phyloP scores from a whole-genome alignment of 30 jellyfish, hydroid and myxozoan genomes.

The Chrysaora quinquecirrha region DNA sequence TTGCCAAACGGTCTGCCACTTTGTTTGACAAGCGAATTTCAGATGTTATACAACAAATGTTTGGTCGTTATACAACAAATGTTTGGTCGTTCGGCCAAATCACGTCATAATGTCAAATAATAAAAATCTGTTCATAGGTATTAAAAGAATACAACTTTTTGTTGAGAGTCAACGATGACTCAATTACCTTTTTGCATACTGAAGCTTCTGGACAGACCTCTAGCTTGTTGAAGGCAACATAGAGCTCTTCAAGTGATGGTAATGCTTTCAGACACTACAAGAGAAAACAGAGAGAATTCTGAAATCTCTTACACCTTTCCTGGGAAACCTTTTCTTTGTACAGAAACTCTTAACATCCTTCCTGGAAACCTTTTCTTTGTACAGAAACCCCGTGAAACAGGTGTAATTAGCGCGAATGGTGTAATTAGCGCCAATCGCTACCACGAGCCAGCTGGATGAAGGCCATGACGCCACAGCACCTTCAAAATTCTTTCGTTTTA shows the following conservation, averaged over 20 bases:
- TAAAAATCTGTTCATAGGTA: background rate
- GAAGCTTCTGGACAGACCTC: conserved; percentile 67
- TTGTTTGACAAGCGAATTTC: too few relatives aligned
- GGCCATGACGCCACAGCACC: too few relatives aligned
- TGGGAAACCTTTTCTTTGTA: too few relatives aligned
- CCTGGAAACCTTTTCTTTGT: background rate
- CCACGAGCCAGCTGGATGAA: background rate
- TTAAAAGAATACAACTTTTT: background rate
- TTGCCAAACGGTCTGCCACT: too few relatives aligned
- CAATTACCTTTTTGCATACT: conserved; percentile 52
- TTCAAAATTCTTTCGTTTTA: background rate
- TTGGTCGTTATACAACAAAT: background rate
- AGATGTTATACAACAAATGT: background rate
- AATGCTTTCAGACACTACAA: conserved; percentile 40
- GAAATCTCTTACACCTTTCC: background rate
- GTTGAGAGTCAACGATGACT: background rate
- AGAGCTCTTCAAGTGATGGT: conserved; percentile 55
- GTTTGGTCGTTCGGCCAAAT: background rate
- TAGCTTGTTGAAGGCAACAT: conserved; percentile 26
- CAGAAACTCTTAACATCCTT: background rate
- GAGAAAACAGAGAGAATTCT: background rate
- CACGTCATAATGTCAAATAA: background rate
- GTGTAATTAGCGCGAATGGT: background rate
- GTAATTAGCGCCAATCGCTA: background rate
- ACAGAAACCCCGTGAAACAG: background rate